Evolutionary conservation across 2,888 invertebrate species (phyloP).

Genomic region (Eremobia ochroleuca): DNA sequence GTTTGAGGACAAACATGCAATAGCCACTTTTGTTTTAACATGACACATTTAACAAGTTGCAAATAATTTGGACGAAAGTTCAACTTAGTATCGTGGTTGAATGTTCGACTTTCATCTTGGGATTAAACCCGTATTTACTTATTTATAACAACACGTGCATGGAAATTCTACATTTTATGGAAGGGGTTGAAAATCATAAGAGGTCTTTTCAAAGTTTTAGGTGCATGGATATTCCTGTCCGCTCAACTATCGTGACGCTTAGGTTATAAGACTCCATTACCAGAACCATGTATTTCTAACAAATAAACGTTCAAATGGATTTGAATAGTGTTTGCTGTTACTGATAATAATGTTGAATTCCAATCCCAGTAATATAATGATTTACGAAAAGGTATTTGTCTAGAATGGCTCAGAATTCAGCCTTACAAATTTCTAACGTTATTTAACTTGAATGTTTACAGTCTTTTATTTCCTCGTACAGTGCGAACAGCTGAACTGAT

Average conservation of each 20-base stretch:
- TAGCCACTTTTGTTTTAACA: slow-evolving; percentile 2
- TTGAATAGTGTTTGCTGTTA: not conserved
- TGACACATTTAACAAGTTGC: not conserved
- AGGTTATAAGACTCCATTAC: not conserved
- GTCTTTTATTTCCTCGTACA: slow-evolving; percentile 38
- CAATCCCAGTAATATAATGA: not conserved
- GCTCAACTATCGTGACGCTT: not conserved
- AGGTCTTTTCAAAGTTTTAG: not conserved
- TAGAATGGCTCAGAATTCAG: not conserved
- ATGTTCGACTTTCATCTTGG: slow-evolving; percentile 1
- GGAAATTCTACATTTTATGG: slow-evolving; percentile 9
- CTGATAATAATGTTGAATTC: not conserved
- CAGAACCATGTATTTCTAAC: not conserved
- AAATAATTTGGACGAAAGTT: not conserved
- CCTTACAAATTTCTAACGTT: slow-evolving; percentile 4
- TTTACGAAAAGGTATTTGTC: not conserved
- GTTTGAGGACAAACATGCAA: slow-evolving; percentile 14
- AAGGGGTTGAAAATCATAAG: not conserved
- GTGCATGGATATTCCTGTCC: not conserved
- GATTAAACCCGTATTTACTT: not conserved
- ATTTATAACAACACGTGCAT: slow-evolving; percentile 9
- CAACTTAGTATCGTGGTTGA: not conserved
- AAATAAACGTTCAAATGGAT: not conserved
- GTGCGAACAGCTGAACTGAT: slow-evolving; percentile 34
- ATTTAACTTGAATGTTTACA: not conserved